These are phyloP conservation scores for Gortyna flavago DNA, from an alignment of 2,888 invertebrate species.

Conservation along the genomic window DNA sequence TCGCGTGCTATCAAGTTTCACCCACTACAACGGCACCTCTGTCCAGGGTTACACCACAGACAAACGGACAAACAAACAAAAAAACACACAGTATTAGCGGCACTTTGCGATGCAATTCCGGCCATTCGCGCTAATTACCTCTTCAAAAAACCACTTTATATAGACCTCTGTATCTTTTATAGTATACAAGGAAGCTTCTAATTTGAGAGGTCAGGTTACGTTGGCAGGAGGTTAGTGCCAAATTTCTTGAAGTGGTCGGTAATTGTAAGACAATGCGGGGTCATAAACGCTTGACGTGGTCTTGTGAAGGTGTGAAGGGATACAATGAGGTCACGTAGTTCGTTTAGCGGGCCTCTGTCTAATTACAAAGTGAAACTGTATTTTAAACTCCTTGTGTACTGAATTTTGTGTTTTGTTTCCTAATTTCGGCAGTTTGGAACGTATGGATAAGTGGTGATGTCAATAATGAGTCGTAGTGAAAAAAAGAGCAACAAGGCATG, in stretches of 20 bases:
- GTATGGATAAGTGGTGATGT: constrained; percentile 31
- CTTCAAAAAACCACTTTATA: constrained; percentile 44
- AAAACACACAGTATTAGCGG: constrained; percentile 83
- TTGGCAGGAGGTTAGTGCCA: constrained; percentile 80
- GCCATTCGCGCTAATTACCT: constrained; percentile 83
- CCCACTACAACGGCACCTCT: constrained; percentile 79
- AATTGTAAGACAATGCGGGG: constrained; percentile 87
- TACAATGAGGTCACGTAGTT: constrained; percentile 79
- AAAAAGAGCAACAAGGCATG: not conserved
- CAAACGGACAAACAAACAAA: constrained; percentile 75
- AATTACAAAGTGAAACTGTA: constrained; percentile 66
- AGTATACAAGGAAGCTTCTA: constrained; percentile 29
- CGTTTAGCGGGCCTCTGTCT: constrained; percentile 66
- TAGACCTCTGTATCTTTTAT: constrained; percentile 60
- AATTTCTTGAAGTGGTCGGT: constrained; percentile 86
- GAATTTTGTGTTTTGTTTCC: constrained; percentile 37
- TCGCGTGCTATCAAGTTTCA: constrained; percentile 88
- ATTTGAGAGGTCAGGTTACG: constrained; percentile 59
- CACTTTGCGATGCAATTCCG: constrained; percentile 86
- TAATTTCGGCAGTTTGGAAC: constrained; percentile 43
- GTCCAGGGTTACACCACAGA: constrained; percentile 72
- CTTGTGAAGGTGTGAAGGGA: constrained; percentile 75
- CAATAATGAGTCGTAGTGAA: constrained; percentile 32
- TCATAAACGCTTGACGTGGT: constrained; percentile 83
- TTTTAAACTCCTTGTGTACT: constrained; percentile 43